These are phyloP conservation scores for Octonoba sinensis DNA, from an alignment of 2,888 invertebrate genomes.

Conservation along the genomic window DNA sequence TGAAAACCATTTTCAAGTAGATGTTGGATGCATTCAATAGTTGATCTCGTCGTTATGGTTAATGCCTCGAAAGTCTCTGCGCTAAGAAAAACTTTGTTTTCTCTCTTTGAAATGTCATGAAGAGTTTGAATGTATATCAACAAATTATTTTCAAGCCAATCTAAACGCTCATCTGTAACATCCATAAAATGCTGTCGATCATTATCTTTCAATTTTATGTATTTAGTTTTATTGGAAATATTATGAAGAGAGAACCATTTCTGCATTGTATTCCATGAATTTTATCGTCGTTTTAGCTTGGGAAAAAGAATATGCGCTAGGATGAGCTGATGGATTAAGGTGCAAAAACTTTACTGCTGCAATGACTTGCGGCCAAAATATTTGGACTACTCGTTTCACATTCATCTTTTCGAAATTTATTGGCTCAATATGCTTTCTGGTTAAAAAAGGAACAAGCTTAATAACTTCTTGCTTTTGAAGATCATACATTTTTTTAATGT, in stretches of 20 bases:
- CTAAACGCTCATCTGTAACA: neutral
- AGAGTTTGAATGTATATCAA: neutral
- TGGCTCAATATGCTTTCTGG: slow-evolving; percentile 4
- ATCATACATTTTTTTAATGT: neutral
- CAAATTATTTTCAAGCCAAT: neutral
- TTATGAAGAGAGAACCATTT: neutral
- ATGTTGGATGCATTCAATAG: neutral
- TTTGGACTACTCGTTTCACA: slow-evolving; percentile 2
- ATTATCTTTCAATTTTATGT: neutral
- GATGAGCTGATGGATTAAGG: neutral
- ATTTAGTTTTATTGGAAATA: neutral
- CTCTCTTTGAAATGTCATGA: neutral
- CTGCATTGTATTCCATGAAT: neutral
- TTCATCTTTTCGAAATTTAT: slow-evolving; percentile 14
- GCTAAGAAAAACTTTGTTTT: neutral
- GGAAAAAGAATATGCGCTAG: neutral
- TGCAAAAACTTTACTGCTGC: neutral
- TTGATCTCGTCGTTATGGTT: neutral
- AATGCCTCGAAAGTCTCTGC: neutral
- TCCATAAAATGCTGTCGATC: neutral
- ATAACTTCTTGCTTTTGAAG: neutral
- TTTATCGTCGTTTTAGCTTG: neutral
- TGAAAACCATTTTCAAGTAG: neutral
- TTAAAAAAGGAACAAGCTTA: neutral
- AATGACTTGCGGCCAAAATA: slow-evolving; percentile 3